Conservation (phyloP, 2,113 vertebrate genomes). For the human region GRCh38 chr6:107962501-107963000, state of each 20-base stretch:
- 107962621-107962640: background rate
- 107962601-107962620: conserved; percentile 4
- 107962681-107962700: conserved; percentile 6
- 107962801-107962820: background rate
- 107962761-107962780: background rate
- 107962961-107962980: background rate
- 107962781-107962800: background rate
- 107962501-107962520: background rate
- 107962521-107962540: conserved; percentile 11
- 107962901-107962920: conserved; percentile 4
- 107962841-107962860: background rate
- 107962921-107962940: background rate
- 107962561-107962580: background rate
- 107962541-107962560: background rate
- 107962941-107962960: background rate
- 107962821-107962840: background rate
- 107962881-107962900: conserved; percentile 1
- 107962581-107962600: conserved; percentile 25
- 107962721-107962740: background rate
- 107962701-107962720: conserved; percentile 29
- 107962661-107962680: background rate
- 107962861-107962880: background rate
- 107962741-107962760: background rate
- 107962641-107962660: background rate
- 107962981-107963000: background rate